Evolutionary conservation across 2,113 vertebrate species (phyloP).

Genomic region (Corythornis cristatus): DNA sequence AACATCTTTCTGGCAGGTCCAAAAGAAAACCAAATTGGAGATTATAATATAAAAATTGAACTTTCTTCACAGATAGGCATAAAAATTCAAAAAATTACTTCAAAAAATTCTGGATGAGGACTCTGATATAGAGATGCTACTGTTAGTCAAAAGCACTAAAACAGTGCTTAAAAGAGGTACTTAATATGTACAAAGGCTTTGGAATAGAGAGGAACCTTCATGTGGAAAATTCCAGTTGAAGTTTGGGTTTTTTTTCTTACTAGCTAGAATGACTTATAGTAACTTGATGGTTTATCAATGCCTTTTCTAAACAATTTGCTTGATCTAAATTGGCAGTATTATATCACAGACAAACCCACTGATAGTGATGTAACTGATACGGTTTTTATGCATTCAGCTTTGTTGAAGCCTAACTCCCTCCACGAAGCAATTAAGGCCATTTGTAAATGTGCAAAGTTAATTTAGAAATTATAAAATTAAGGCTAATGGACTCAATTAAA

Average conservation of each 20-base stretch:
- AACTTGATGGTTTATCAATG: conserved; percentile 21
- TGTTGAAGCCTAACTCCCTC: conserved; percentile 27
- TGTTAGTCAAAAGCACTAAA: not conserved
- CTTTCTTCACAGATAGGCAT: not conserved
- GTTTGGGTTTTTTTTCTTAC: not conserved
- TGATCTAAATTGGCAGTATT: conserved; percentile 17
- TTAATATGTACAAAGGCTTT: not conserved
- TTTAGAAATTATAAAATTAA: conserved; percentile 74
- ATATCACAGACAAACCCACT: not conserved
- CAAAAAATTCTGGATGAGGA: not conserved
- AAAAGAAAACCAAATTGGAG: not conserved
- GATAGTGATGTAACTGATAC: conserved; percentile 32
- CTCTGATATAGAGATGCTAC: not conserved
- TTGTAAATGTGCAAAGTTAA: conserved; percentile 65
- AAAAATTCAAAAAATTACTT: not conserved
- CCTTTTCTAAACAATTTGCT: conserved; percentile 30
- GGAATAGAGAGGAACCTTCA: not conserved
- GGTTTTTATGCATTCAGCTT: conserved; percentile 31
- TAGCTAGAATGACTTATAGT: not conserved
- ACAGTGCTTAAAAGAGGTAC: not conserved
- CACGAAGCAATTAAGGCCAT: conserved; percentile 60
- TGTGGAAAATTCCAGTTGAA: not conserved
- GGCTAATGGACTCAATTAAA: conserved; percentile 72
- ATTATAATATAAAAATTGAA: not conserved
- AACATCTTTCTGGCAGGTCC: not conserved